Percentiles rank a stretch among this genome's conserved stretches.
phyloP scores from a whole-genome alignment of 2,113 vertebrate genomes.

The Sitta europaea region DNA sequence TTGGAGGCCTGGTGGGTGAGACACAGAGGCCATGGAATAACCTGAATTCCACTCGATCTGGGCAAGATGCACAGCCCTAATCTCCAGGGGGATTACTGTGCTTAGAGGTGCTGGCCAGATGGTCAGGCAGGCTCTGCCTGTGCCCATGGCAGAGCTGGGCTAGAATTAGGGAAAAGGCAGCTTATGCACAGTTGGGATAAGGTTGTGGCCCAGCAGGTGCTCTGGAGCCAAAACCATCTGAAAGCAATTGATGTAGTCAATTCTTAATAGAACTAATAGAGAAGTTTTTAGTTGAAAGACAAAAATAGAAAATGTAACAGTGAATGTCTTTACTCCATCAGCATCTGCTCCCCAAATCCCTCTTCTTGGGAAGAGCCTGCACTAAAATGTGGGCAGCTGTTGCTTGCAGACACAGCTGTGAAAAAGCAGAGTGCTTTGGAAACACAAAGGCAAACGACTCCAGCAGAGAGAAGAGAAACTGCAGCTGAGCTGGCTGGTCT shows the following conservation, averaged over 20 bases:
- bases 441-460: not conserved
- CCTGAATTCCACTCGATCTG: not conserved
- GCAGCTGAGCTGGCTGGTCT: not conserved
- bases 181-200: not conserved
- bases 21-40: not conserved
- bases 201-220: not conserved
- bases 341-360: not conserved
- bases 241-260: not conserved
- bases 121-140: not conserved
- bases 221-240: not conserved
- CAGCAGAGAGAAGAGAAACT: not conserved
- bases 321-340: not conserved
- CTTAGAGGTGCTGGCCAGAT: slow-evolving; percentile 36
- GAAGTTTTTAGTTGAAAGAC: not conserved
- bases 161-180: not conserved
- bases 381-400: not conserved
- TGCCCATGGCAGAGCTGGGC: not conserved
- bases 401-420: not conserved
- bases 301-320: not conserved
- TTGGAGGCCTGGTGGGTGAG: not conserved
- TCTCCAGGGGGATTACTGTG: slow-evolving; percentile 11
- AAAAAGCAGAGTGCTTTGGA: not conserved
- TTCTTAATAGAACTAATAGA: not conserved
- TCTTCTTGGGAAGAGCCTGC: not conserved
- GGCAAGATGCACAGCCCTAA: not conserved